Conservation (phyloP, 2,797 vertebrate genomes). For the Neoniphon sammara region DNA sequence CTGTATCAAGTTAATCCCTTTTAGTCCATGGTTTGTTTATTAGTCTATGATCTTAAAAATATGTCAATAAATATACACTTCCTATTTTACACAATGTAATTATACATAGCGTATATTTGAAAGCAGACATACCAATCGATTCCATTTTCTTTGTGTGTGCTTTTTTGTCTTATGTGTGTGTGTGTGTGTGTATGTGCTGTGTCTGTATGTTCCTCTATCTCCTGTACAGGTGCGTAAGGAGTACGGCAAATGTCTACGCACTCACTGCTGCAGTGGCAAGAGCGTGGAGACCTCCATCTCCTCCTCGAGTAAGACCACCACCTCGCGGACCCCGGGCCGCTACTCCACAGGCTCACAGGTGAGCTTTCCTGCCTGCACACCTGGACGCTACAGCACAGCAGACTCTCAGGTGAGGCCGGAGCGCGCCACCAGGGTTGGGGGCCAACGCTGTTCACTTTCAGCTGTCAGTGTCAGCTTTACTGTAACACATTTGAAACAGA, state of each 20-base stretch:
- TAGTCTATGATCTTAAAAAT: slow-evolving; percentile 24
- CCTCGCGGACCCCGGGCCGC: slow-evolving; percentile 93
- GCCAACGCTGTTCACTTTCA: slow-evolving; percentile 64
- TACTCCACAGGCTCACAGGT: slow-evolving; percentile 99
- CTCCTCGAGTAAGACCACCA: slow-evolving; percentile 96
- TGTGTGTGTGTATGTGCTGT: background rate
- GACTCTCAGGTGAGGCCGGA: slow-evolving; percentile 82
- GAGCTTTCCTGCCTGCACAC: slow-evolving; percentile 84
- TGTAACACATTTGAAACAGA: background rate
- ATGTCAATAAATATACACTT: background rate
- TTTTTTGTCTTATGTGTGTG: background rate
- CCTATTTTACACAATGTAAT: background rate
- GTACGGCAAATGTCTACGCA: slow-evolving; percentile 96
- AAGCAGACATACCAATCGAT: background rate
- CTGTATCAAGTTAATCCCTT: slow-evolving; percentile 25
- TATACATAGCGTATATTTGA: background rate
- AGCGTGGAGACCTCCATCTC: slow-evolving; percentile 97
- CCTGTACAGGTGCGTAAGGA: slow-evolving; percentile 93
- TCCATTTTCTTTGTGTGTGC: background rate
- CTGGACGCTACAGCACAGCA: slow-evolving; percentile 83
- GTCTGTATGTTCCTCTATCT: background rate
- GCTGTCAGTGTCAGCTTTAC: background rate
- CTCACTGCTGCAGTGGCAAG: slow-evolving; percentile 97
- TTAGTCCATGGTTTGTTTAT: slow-evolving; percentile 14
- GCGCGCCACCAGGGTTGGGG: slow-evolving; percentile 63